Percentiles rank a stretch among this genome's conserved stretches.
Evolutionary conservation across 2,888 invertebrate species (phyloP).

Genomic region (Erebia aethiops): DNA sequence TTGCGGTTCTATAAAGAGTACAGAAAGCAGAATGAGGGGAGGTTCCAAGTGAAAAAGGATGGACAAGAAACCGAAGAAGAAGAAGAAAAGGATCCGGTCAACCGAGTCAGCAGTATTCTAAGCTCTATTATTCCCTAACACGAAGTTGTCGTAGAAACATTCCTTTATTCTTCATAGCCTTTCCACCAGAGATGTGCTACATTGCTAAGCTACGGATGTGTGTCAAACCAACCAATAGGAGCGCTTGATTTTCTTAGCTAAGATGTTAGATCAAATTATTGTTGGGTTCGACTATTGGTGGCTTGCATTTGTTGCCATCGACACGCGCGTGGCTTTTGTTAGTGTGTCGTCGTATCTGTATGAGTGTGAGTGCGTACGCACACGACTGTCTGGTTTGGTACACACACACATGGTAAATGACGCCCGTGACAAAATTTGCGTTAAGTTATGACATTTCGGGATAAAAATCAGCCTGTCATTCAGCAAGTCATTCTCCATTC

Average conservation of each 20-base stretch:
- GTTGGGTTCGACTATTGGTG: no score
- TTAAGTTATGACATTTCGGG: no score
- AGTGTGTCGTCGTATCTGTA: neutral
- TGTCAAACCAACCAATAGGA: no score
- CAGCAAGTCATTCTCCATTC: no score
- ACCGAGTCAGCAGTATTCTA: conserved; percentile 16
- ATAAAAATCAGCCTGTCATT: no score
- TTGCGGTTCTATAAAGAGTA: conserved; percentile 3
- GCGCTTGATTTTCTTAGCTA: no score
- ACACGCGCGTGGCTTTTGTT: neutral
- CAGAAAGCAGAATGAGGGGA: neutral
- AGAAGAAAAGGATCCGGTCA: conserved; percentile 6
- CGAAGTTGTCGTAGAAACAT: neutral
- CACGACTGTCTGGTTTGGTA: neutral
- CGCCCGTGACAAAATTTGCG: no score
- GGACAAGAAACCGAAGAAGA: neutral
- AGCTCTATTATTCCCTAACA: conserved; percentile 8
- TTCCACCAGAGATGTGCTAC: no score
- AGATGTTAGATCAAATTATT: no score
- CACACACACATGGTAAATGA: no score
- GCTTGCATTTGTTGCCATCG: neutral
- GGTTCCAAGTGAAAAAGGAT: neutral
- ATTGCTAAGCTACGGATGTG: no score
- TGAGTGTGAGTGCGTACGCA: neutral
- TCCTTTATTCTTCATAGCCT: neutral